Conservation (phyloP, 2,888 invertebrate species). For the Coelogynopora nodosa region DNA sequence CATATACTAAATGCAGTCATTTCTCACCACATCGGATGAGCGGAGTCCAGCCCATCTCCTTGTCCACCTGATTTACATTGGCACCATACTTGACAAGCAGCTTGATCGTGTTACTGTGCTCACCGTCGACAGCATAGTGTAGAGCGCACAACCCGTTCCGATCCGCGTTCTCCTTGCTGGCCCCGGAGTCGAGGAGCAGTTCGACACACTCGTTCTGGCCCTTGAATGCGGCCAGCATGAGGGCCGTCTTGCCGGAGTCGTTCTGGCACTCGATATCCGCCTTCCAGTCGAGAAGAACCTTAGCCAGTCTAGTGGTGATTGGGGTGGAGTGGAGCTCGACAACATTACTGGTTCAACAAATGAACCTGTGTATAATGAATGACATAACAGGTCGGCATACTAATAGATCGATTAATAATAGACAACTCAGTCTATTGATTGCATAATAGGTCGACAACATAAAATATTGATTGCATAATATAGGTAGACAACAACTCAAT, state of each 20-base stretch:
- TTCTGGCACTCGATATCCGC: constrained; percentile 38
- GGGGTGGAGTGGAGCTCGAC: too few relatives aligned
- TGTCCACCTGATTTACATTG: constrained; percentile 34
- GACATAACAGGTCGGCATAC: too few relatives aligned
- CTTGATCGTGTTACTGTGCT: constrained; percentile 1
- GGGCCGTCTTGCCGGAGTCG: constrained; percentile 38
- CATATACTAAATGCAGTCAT: neutral
- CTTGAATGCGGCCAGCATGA: constrained; percentile 42
- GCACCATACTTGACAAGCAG: constrained; percentile 6
- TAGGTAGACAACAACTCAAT: too few relatives aligned
- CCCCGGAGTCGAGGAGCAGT: constrained; percentile 20
- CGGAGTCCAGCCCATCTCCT: constrained; percentile 39
- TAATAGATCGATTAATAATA: too few relatives aligned
- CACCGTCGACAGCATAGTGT: constrained; percentile 42
- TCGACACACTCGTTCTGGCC: constrained; percentile 35
- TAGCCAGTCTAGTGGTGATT: constrained; percentile 8
- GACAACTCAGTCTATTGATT: too few relatives aligned
- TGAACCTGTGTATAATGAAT: too few relatives aligned
- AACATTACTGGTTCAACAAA: too few relatives aligned
- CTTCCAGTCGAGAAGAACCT: constrained; percentile 30
- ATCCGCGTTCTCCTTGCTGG: constrained; percentile 31
- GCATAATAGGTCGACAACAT: too few relatives aligned
- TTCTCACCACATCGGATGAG: constrained; percentile 38
- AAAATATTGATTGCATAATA: too few relatives aligned
- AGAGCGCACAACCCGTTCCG: constrained; percentile 29